Evolutionary conservation across 2,113 vertebrate species (phyloP), one percentile per base, ranked within the genome.

Genomic region (Pontoporia blainvillei): DNA sequence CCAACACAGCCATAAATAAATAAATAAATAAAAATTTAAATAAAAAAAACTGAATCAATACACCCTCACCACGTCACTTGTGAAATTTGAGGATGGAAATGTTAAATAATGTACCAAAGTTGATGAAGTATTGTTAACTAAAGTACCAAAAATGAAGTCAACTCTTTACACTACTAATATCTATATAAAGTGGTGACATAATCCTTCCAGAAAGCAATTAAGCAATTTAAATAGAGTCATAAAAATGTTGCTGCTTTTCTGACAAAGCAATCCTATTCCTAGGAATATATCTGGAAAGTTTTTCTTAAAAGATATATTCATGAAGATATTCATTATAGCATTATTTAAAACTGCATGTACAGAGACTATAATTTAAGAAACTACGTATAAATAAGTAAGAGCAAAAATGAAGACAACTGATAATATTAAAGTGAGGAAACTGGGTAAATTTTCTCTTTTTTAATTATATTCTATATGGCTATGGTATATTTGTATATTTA

Each of bases 171-270:
- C n/a, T 49, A 44, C 36, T 52, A 52, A 29, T 78, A 39, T 2
- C n/a, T 62, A 57, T 23, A 81, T 17, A 64, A 75, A 82, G 21
- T 34, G 3, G 8, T 49, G 8, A 14, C 15, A 82, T 86, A 92
- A 76, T 41, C 57, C 39, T 91, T 90, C 54, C 13, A 71, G 71
- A 88, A 93, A 93, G 15, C 57, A 90, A 59, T 36, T 71, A 66
- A 69, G 18, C 44, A 95, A 89, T 85, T 90, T 92, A 86, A 89
- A 72, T 49, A 73, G 25, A 79, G 64, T 27, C 39, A 79, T 54
- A 31, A 92, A 83, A 95, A 90, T 54, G 20, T 23, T 87, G 69
- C n/a, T 72, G 31, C 20, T 82, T 92, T 94, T 86, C 76, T 82
- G 25, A 82, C 44, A 93, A 34, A 62, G 20, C 20, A 93, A 92